Percentiles rank a stretch among this genome's conserved stretches.
phyloP scores from a whole-genome alignment of 2,888 invertebrate genomes.

The Pegoplata infirma region DNA sequence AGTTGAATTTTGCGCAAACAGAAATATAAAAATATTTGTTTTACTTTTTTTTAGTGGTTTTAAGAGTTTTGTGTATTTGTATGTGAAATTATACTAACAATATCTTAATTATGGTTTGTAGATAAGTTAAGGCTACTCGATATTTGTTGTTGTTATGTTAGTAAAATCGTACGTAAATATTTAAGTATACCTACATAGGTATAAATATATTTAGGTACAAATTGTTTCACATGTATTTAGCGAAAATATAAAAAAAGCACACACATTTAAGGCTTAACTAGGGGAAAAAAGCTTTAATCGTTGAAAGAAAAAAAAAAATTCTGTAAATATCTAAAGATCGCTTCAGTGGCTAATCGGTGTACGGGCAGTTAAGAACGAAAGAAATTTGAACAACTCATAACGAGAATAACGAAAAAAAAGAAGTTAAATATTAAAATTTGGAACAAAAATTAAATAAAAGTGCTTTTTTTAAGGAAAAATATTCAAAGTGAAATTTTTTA shows the following conservation, averaged over 20 bases:
- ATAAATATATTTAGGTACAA: too few relatives aligned
- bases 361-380: conserved; percentile 70
- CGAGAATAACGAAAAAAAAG: background rate
- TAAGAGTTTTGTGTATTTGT: too few relatives aligned
- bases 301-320: conserved; percentile 46
- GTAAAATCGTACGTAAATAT: background rate
- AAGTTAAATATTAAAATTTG: background rate
- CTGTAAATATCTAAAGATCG: conserved; percentile 57
- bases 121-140: conserved; percentile 51
- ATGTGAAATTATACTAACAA: conserved; percentile 19
- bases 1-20: conserved; percentile 10
- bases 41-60: conserved; percentile 23
- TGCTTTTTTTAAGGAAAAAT: background rate
- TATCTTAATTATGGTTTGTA: conserved; percentile 49
- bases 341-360: conserved; percentile 73
- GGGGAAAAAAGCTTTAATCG: conserved; percentile 52
- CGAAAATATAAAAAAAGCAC: conserved; percentile 14
- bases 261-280: conserved; percentile 21
- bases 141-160: background rate
- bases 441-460: background rate
- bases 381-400: conserved; percentile 36
- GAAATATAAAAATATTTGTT: conserved; percentile 35
- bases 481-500: conserved; percentile 5
- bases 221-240: background rate
- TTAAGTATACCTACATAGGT: background rate